Evolutionary conservation across 2,797 vertebrate species (phyloP).

Genomic region (Onychomys leucogaster): DNA sequence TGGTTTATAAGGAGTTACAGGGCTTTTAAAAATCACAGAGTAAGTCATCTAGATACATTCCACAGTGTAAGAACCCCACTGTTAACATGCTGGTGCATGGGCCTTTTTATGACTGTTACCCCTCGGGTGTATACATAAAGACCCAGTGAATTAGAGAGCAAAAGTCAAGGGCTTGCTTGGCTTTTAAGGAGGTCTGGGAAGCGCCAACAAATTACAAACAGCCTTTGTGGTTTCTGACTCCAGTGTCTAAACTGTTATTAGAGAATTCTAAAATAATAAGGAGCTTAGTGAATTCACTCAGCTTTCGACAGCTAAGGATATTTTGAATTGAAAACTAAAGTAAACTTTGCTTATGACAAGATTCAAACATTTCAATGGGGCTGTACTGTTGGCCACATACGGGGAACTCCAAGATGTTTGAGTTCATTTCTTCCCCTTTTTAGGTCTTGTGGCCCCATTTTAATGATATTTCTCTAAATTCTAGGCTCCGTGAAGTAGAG

Average conservation of each 20-base stretch:
- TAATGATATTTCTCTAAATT: constrained; percentile 3
- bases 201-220: constrained; percentile 75
- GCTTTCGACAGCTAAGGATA: constrained; percentile 52
- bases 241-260: constrained; percentile 71
- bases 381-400: not conserved
- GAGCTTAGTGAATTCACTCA: constrained; percentile 62
- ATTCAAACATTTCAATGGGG: not conserved
- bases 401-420: not conserved
- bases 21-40: constrained; percentile 80
- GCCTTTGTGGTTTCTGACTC: constrained; percentile 64
- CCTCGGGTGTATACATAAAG: constrained; percentile 63
- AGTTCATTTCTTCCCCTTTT: not conserved
- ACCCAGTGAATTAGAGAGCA: constrained; percentile 58
- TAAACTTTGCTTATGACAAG: not conserved
- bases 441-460: not conserved
- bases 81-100: constrained; percentile 57
- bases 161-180: constrained; percentile 39
- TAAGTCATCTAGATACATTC: constrained; percentile 75
- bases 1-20: constrained; percentile 76
- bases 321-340: constrained; percentile 21
- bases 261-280: constrained; percentile 73
- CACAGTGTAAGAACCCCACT: constrained; percentile 51
- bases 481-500: not conserved
- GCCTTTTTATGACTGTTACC: constrained; percentile 39
- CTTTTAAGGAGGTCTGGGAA: constrained; percentile 74